Conservation (phyloP, 2,113 vertebrate species). For the Cyphomyrus discorhynchus region DNA sequence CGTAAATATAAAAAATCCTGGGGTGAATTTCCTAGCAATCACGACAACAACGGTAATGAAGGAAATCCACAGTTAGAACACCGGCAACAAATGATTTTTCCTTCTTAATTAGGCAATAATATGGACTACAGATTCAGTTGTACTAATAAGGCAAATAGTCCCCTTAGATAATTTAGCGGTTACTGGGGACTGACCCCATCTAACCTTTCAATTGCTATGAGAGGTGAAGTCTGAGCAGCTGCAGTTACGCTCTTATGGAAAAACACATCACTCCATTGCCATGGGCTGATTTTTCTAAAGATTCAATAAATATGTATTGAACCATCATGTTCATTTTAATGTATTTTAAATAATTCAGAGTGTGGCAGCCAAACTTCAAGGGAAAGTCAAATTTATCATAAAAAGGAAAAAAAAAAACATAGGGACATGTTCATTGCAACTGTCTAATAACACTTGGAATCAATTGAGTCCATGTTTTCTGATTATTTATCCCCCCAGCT, state of each 20-base stretch:
- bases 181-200: constrained; percentile 12
- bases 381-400: constrained; percentile 27
- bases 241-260: background rate
- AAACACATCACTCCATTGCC: constrained; percentile 1
- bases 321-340: constrained; percentile 27
- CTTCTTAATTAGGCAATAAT: background rate
- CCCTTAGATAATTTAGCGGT: constrained; percentile 14
- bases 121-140: background rate
- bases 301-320: constrained; percentile 43
- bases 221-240: background rate
- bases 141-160: constrained; percentile 6
- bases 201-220: constrained; percentile 9
- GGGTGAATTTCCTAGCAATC: background rate
- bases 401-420: constrained; percentile 23
- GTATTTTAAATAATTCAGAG: constrained; percentile 15
- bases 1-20: background rate
- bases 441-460: constrained; percentile 28
- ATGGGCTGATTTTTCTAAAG: constrained; percentile 11
- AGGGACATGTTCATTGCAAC: constrained; percentile 21
- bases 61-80: background rate
- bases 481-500: constrained; percentile 28
- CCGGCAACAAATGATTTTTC: background rate
- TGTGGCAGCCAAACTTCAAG: constrained; percentile 23
- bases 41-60: background rate
- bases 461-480: constrained; percentile 24